Conservation (phyloP, 2,113 vertebrate species). For the Eolophus roseicapilla region DNA sequence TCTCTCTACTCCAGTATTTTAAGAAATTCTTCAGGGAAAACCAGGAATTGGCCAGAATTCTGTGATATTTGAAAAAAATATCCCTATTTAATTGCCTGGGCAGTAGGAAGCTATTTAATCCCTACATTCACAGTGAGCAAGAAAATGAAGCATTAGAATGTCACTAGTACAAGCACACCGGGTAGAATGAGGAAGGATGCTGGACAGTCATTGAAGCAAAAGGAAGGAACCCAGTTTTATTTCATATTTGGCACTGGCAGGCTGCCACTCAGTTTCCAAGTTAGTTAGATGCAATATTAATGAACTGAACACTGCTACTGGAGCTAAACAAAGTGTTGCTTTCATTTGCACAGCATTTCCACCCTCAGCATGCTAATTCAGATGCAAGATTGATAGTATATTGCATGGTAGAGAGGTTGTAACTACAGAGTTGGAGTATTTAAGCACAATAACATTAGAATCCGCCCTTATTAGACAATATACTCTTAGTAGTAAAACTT, state of each 20-base stretch:
- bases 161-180: neutral
- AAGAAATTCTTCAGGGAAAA: neutral
- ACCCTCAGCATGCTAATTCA: neutral
- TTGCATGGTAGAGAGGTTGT: neutral
- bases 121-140: neutral
- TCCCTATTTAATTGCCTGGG: neutral
- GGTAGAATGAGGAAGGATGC: neutral
- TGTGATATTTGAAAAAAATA: neutral
- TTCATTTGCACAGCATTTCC: neutral
- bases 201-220: neutral
- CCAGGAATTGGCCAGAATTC: neutral
- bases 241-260: neutral
- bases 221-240: neutral
- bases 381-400: neutral
- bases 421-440: neutral
- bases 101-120: neutral
- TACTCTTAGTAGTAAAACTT: neutral
- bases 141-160: neutral
- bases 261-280: neutral
- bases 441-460: neutral
- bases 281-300: slow-evolving; percentile 10
- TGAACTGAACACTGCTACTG: neutral
- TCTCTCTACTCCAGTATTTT: neutral
- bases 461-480: neutral
- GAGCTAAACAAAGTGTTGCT: neutral